Evolutionary conservation across 2,888 invertebrate genomes (phyloP), one percentile per base, ranked within the genome.

Genomic region (Limulus polyphemus): DNA sequence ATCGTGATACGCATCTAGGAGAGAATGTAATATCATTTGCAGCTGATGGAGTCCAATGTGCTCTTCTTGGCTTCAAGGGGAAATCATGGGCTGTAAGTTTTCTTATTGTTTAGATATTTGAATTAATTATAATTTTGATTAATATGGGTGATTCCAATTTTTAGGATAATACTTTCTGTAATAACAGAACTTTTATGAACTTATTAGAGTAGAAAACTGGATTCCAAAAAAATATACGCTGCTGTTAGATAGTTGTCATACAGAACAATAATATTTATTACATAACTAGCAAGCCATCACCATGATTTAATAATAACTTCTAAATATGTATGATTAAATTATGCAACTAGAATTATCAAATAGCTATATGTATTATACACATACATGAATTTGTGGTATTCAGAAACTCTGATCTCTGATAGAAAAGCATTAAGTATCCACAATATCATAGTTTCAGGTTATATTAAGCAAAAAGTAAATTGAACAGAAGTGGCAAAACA

Each of bases 31-130:
- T 81, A 55, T 80, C 83, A 5, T 87, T 83, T 75, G 82, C 89
- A 11, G 83, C 83, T 0, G 80, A 81, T 52, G 89, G 85, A 16
- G 79, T 93, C 0, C 79, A 83, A 69, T 81, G 83, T 7, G 86
- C 92, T 4, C 80, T 94, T 47, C 76, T 77, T 13, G 88, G 89
- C 11, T 89, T 90, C 73, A 82, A 83, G 63, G 84, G 85, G 1
- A 77, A 78, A 60, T 82, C 83, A 0, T 95, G 93, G 93, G 82
- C 84, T 60, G 89, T 89, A 74, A 80, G 83, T 76, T 61, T 59
- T 48, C 7, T 10, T 14, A 13, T 52, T 52, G 2, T 61, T 17
- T 7, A 3, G 2, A 9, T n/a, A 5, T n/a, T 51, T 51, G 50
- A 32, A 12, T 32, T 56, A 13, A 14, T 46, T 56, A 46, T 17